Evolutionary conservation across 2,888 invertebrate genomes (phyloP).

Genomic region (Cylloceria caligata): DNA sequence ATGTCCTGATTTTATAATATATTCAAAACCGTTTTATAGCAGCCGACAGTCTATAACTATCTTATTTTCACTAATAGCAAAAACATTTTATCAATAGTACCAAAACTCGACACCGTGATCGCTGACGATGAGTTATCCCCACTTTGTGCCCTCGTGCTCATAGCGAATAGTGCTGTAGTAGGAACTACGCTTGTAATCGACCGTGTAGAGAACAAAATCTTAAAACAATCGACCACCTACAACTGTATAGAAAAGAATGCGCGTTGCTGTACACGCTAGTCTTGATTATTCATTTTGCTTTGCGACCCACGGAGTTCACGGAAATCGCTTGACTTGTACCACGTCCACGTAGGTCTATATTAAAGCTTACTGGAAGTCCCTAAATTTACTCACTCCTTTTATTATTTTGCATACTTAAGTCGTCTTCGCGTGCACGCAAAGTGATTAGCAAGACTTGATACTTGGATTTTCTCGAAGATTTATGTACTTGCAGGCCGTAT

Average conservation of each 20-base stretch:
- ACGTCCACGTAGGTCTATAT: constrained; percentile 76
- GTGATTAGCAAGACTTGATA: constrained; percentile 11
- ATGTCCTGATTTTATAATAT: too few relatives aligned
- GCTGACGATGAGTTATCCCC: too few relatives aligned
- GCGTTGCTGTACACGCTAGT: constrained; percentile 28
- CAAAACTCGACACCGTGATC: too few relatives aligned
- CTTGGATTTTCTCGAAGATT: neutral
- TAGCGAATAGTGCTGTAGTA: too few relatives aligned
- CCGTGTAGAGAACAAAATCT: constrained; percentile 42
- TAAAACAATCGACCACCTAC: constrained; percentile 28
- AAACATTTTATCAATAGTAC: too few relatives aligned
- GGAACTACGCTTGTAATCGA: constrained; percentile 30
- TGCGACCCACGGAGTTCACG: constrained; percentile 67
- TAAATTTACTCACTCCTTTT: constrained; percentile 71
- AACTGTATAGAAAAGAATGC: neutral
- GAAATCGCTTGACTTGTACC: constrained; percentile 72
- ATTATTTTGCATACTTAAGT: constrained; percentile 42
- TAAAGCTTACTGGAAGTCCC: constrained; percentile 79
- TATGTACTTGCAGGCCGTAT: neutral
- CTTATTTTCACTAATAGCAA: too few relatives aligned
- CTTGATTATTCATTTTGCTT: constrained; percentile 76
- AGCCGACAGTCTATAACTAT: too few relatives aligned
- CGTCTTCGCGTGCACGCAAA: neutral
- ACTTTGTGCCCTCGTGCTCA: too few relatives aligned
- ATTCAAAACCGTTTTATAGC: too few relatives aligned